These are phyloP conservation scores for Lithophane semibrunnea DNA, from an alignment of 2,888 invertebrate genomes.

Conservation along the genomic window DNA sequence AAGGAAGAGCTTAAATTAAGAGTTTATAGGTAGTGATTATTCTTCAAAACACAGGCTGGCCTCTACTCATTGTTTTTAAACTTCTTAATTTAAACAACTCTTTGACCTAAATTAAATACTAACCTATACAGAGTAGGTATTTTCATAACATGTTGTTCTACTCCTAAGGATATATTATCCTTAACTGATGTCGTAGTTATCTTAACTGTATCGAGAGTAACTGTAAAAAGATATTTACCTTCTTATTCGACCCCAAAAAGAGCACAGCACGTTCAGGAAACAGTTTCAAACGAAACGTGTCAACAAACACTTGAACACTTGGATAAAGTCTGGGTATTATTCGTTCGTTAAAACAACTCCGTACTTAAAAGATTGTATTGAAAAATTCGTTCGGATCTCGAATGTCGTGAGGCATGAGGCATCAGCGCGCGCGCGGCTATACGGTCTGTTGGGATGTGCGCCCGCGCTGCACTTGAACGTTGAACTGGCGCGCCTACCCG, in stretches of 20 bases:
- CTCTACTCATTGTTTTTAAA: not conserved
- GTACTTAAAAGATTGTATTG: conserved; percentile 65
- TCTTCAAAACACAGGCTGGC: not conserved
- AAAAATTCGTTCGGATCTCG: conserved; percentile 73
- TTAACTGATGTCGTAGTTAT: conserved; percentile 47
- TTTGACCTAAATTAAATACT: conserved; percentile 5
- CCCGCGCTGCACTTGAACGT: conserved; percentile 86
- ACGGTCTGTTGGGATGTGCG: conserved; percentile 84
- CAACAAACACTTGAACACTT: conserved; percentile 81
- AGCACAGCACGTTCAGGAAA: conserved; percentile 69
- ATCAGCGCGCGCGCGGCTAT: conserved; percentile 77
- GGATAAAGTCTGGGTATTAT: conserved; percentile 64
- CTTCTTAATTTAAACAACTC: not conserved
- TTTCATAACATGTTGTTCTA: not conserved
- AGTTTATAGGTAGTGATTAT: not conserved
- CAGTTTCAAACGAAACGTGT: conserved; percentile 70
- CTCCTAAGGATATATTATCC: conserved; percentile 43
- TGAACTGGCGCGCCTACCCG: conserved; percentile 84
- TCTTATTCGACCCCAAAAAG: conserved; percentile 77
- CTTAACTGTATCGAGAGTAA: conserved; percentile 73
- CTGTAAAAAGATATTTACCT: conserved; percentile 80
- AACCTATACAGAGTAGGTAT: not conserved
- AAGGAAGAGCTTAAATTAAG: not conserved
- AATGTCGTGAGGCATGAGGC: conserved; percentile 73
- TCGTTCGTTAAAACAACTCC: conserved; percentile 68